A percentile compares a stretch with the other conserved stretches of the same genome.
phyloP scores from a whole-genome alignment of 2,797 vertebrate genomes.

The Ciconia nigra region DNA sequence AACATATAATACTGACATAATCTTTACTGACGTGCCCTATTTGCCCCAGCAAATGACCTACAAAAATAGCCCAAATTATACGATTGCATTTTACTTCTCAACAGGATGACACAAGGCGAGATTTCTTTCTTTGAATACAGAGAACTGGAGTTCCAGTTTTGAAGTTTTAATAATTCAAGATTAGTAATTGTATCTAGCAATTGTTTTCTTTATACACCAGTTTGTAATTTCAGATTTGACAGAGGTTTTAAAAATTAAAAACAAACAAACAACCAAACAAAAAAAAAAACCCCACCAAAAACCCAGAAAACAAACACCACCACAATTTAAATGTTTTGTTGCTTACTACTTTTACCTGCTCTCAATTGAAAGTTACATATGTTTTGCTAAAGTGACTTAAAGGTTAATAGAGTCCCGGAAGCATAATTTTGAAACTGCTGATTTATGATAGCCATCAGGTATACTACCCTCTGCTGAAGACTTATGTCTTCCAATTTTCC shows the following conservation, averaged over 20 bases:
- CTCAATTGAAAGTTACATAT: not conserved
- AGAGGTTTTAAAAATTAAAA: not conserved
- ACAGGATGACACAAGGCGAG: not conserved
- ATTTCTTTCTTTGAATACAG: not conserved
- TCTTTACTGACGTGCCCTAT: not conserved
- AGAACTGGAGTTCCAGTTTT: not conserved
- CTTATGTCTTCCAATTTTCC: not conserved
- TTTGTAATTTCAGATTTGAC: not conserved
- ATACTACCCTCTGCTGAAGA: not conserved
- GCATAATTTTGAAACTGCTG: not conserved
- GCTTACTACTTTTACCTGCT: not conserved
- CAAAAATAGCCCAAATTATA: not conserved
- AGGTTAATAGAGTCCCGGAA: not conserved
- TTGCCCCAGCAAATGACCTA: not conserved
- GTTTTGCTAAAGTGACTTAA: not conserved
- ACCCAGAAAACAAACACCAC: not conserved
- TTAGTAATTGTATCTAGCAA: not conserved
- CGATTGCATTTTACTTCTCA: not conserved
- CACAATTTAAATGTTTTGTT: not conserved
- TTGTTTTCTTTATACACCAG: not conserved
- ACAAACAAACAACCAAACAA: not conserved
- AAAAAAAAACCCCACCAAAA: too few relatives aligned
- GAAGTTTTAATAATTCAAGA: not conserved
- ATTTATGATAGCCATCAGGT: not conserved
- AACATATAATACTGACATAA: not conserved